These are phyloP conservation scores for Onychomys torridus DNA, from an alignment of 2,797 vertebrate species.

Conservation along the genomic window DNA sequence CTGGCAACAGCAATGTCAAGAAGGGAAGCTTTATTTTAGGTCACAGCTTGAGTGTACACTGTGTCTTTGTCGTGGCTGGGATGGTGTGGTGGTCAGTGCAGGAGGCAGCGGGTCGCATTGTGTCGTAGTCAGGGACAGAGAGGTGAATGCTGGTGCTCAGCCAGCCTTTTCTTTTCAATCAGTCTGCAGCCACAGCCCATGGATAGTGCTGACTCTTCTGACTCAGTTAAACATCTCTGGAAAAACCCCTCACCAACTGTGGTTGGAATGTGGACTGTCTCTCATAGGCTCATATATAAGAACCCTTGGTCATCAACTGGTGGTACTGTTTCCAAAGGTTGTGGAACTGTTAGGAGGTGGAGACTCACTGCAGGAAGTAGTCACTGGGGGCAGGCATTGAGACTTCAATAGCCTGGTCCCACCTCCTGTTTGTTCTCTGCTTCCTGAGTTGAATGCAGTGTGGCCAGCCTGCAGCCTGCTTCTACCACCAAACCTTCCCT, in stretches of 20 bases:
- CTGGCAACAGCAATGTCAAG: background rate
- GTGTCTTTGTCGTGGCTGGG: background rate
- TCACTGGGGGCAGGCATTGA: background rate
- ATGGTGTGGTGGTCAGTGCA: background rate
- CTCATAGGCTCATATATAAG: background rate
- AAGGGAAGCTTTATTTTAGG: background rate
- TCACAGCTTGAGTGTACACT: background rate
- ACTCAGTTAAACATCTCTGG: background rate
- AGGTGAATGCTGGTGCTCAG: no score
- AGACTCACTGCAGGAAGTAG: background rate
- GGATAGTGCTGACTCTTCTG: background rate
- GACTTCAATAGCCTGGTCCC: background rate
- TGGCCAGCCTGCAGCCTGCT: background rate
- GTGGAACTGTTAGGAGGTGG: background rate
- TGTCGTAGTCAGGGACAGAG: background rate
- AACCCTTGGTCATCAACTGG: background rate
- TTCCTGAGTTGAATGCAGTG: background rate
- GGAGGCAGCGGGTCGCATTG: background rate
- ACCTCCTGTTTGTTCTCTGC: background rate
- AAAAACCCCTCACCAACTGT: background rate
- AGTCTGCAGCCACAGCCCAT: background rate
- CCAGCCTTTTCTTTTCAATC: background rate
- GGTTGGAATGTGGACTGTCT: background rate
- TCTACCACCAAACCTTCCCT: background rate
- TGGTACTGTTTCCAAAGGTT: background rate